phyloP scores from a whole-genome alignment of 2,888 invertebrate species.

The Luperina testacea region DNA sequence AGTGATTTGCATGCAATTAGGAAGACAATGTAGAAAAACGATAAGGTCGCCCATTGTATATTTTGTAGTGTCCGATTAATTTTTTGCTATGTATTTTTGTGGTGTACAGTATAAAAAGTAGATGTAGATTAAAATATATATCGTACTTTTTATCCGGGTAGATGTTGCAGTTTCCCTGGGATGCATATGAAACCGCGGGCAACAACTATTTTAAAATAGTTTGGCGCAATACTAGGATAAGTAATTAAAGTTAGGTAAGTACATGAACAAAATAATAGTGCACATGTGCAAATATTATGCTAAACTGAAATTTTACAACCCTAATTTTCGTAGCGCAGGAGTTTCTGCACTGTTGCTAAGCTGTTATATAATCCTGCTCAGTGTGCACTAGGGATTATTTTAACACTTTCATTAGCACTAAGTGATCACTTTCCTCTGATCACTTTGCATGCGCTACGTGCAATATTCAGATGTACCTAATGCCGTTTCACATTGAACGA shows the following conservation, averaged over 20 bases:
- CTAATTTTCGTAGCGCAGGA: constrained; percentile 37
- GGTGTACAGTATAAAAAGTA: too few relatives aligned
- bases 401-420: constrained; percentile 60
- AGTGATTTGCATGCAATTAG: too few relatives aligned
- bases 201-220: not conserved
- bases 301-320: constrained; percentile 25
- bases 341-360: constrained; percentile 40
- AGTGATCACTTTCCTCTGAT: constrained; percentile 58
- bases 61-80: not conserved
- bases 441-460: constrained; percentile 63
- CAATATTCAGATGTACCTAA: constrained; percentile 45
- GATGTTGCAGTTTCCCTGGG: not conserved
- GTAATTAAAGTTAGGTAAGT: constrained; percentile 18
- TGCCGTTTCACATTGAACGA: constrained; percentile 35
- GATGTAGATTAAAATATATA: not conserved
- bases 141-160: not conserved
- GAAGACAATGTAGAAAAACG: too few relatives aligned
- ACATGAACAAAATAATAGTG: constrained; percentile 12
- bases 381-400: constrained; percentile 48
- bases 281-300: constrained; percentile 37
- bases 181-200: not conserved
- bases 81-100: not conserved
- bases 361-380: not conserved
- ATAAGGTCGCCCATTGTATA: not conserved
- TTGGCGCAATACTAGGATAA: not conserved